Percentiles rank a stretch among this genome's conserved stretches.
These are phyloP conservation scores for Vesta saturnalis DNA, from an alignment of 2,888 invertebrate species.

Conservation along the genomic window DNA sequence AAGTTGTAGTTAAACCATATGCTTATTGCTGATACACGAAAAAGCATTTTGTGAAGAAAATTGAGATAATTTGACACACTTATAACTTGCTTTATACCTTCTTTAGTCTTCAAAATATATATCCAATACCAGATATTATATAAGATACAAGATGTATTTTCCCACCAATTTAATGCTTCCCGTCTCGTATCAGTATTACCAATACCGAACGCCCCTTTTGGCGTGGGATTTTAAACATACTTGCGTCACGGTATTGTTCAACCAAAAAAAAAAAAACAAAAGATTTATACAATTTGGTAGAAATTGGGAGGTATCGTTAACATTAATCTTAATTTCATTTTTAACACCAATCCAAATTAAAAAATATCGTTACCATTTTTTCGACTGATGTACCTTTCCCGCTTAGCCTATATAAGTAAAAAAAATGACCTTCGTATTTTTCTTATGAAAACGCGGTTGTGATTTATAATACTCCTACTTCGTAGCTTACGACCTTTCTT, in stretches of 20 bases:
- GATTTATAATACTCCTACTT: slow-evolving; percentile 18
- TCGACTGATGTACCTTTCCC: background rate
- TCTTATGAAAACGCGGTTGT: slow-evolving; percentile 19
- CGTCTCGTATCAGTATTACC: slow-evolving; percentile 38
- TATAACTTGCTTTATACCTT: slow-evolving; percentile 28
- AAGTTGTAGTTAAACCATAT: slow-evolving; percentile 19
- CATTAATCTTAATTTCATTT: slow-evolving; percentile 2
- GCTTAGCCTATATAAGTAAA: background rate
- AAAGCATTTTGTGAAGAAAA: slow-evolving; percentile 38
- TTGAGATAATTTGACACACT: slow-evolving; percentile 38
- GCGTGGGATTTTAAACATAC: slow-evolving; percentile 39
- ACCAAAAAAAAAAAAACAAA: slow-evolving; percentile 18
- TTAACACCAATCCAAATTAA: background rate
- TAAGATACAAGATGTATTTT: slow-evolving; percentile 32
- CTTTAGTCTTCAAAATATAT: slow-evolving; percentile 26
- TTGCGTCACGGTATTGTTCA: slow-evolving; percentile 32
- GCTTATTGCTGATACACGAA: slow-evolving; percentile 33
- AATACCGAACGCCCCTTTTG: slow-evolving; percentile 39
- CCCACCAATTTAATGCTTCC: slow-evolving; percentile 39
- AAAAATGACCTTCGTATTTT: slow-evolving; percentile 11
- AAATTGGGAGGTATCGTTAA: slow-evolving; percentile 18
- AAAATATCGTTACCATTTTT: no score
- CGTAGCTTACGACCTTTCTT: slow-evolving; percentile 17
- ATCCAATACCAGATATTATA: slow-evolving; percentile 31
- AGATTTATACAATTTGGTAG: slow-evolving; percentile 11